Conservation (phyloP, 2,113 vertebrate species). For the Coreoperca whiteheadi region DNA sequence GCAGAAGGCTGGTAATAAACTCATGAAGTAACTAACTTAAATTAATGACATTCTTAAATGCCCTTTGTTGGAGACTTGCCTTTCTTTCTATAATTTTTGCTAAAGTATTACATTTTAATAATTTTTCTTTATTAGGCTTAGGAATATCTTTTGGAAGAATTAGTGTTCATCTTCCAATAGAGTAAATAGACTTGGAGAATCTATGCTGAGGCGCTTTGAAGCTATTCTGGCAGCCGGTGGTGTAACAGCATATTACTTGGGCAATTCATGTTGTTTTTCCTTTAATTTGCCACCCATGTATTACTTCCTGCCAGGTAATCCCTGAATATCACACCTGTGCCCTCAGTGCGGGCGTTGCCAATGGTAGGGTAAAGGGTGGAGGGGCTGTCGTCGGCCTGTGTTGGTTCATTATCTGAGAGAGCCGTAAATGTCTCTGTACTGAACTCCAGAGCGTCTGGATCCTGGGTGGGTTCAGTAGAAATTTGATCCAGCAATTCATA, state of each 20-base stretch:
- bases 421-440: constrained; percentile 7
- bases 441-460: constrained; percentile 5
- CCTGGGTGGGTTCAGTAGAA: constrained; percentile 6
- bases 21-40: no score
- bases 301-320: not conserved
- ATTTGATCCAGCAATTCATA: constrained; percentile 24
- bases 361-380: not conserved
- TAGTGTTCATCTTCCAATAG: not conserved
- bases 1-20: no score
- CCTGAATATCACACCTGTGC: constrained; percentile 44
- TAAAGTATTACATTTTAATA: not conserved
- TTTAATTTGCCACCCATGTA: not conserved
- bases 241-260: not conserved
- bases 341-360: not conserved
- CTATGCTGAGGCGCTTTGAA: not conserved
- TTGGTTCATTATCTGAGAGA: not conserved
- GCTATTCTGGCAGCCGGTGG: not conserved
- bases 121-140: no score
- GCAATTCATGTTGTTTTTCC: not conserved
- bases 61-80: not conserved
- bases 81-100: not conserved
- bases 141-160: not conserved
- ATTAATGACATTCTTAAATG: no score
- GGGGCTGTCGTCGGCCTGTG: not conserved
- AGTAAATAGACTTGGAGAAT: not conserved